Percentiles rank a stretch among this genome's conserved stretches.
These are phyloP conservation scores for Sminthurides aquaticus DNA, from an alignment of 2,888 invertebrate genomes.

Conservation along the genomic window DNA sequence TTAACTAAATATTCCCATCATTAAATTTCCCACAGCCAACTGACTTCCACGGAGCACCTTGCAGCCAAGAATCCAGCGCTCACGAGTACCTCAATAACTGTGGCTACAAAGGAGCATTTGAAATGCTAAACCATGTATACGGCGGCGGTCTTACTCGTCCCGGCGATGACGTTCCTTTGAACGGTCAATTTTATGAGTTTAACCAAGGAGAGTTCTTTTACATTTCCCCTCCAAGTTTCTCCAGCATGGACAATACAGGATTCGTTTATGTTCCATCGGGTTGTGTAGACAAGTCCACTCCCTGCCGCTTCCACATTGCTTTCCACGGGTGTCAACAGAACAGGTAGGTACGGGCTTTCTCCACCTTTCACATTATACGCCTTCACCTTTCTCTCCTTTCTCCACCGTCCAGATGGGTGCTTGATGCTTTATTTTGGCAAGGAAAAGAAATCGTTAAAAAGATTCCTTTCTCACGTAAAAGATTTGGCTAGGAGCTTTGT, in stretches of 20 bases:
- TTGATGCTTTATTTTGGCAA: too few species aligned
- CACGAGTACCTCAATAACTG: constrained; percentile 44
- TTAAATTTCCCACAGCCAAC: constrained; percentile 40
- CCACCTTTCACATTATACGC: too few species aligned
- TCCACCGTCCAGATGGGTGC: too few species aligned
- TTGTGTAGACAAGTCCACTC: constrained; percentile 27
- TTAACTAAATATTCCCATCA: background rate
- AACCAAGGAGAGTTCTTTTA: constrained; percentile 39
- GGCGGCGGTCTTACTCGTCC: constrained; percentile 38
- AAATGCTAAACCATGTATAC: constrained; percentile 44
- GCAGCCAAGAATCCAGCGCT: constrained; percentile 26
- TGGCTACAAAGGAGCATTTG: constrained; percentile 44
- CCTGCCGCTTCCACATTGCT: constrained; percentile 37
- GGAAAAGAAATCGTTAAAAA: too few species aligned
- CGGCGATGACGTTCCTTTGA: constrained; percentile 17
- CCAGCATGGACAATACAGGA: constrained; percentile 35
- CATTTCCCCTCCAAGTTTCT: constrained; percentile 26
- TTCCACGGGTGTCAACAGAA: constrained; percentile 41
- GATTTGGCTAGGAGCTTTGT: too few species aligned
- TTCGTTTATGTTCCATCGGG: constrained; percentile 39
- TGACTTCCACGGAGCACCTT: constrained; percentile 43
- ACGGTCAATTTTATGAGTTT: constrained; percentile 34
- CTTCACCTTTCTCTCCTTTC: too few species aligned
- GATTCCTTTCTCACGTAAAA: too few species aligned
- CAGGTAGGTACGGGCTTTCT: constrained; percentile 31